phyloP scores from a whole-genome alignment of 2,797 vertebrate species.

The Karalla daura region DNA sequence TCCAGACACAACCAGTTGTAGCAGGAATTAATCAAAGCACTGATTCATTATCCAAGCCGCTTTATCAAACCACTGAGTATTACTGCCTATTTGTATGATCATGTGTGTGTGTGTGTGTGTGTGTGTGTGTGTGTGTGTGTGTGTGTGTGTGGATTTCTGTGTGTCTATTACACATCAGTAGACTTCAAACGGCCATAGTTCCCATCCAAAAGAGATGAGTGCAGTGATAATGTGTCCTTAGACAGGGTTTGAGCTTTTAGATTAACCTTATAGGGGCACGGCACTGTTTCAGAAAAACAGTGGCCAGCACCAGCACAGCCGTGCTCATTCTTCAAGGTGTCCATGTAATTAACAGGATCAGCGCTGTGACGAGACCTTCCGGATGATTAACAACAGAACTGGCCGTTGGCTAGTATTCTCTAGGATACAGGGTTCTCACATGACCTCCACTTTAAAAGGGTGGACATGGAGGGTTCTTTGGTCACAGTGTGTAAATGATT shows the following conservation, averaged over 20 bases:
- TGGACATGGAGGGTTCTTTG: background rate
- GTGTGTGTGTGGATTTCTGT: conserved; percentile 11
- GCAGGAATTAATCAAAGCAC: conserved; percentile 56
- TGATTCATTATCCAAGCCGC: conserved; percentile 57
- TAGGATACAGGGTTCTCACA: background rate
- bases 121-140: conserved; percentile 4
- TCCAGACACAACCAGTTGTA: conserved; percentile 53
- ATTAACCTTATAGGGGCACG: conserved; percentile 9
- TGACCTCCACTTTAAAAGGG: conserved; percentile 1
- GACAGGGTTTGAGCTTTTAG: conserved; percentile 32
- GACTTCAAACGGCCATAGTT: conserved; percentile 33
- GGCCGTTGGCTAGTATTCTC: conserved; percentile 5
- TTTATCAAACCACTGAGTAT: conserved; percentile 49
- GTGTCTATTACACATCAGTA: conserved; percentile 20
- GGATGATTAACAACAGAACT: conserved; percentile 18
- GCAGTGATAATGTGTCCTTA: conserved; percentile 17
- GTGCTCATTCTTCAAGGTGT: conserved; percentile 25
- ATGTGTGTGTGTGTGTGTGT: conserved; percentile 18
- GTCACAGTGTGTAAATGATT: background rate
- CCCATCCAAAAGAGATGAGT: conserved; percentile 21
- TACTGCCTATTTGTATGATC: conserved; percentile 34
- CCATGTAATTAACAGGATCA: conserved; percentile 21
- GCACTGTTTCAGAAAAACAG: conserved; percentile 2
- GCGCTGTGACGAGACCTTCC: conserved; percentile 30
- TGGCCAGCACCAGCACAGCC: background rate